Evolutionary conservation across 2,113 vertebrate genomes (phyloP).

Genomic region (Struthidea cinerea): DNA sequence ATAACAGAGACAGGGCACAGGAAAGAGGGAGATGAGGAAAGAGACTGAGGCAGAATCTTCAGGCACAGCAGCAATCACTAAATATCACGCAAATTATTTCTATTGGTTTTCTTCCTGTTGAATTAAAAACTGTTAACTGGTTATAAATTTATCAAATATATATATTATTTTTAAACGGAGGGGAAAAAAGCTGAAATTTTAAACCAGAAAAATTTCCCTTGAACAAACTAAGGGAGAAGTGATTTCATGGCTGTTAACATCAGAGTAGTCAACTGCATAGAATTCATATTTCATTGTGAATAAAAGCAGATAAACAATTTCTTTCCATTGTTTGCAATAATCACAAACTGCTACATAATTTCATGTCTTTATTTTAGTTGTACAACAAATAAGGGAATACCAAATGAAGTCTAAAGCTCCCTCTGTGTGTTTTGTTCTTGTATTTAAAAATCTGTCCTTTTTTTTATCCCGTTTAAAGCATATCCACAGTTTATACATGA

Average conservation of each 20-base stretch:
- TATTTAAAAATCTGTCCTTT: neutral
- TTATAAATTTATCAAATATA: neutral
- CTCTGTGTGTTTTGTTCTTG: neutral
- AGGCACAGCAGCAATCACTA: neutral
- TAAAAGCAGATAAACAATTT: neutral
- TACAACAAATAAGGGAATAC: neutral
- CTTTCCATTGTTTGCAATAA: slow-evolving; percentile 15
- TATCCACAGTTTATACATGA: neutral
- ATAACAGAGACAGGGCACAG: neutral
- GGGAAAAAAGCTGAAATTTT: neutral
- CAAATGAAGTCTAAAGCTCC: neutral
- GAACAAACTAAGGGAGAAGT: neutral
- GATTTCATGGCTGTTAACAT: neutral
- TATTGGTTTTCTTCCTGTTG: neutral
- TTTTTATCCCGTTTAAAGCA: neutral
- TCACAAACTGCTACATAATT: neutral
- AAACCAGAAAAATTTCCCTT: neutral
- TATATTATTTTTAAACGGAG: neutral
- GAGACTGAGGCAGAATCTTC: neutral
- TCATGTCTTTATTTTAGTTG: neutral
- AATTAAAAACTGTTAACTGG: neutral
- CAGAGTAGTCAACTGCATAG: neutral
- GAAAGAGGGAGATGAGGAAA: neutral
- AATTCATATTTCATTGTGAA: neutral
- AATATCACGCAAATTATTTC: neutral